phyloP scores from a whole-genome alignment of 1,140 invertebrate genomes.

The Drosophila ironensis region DNA sequence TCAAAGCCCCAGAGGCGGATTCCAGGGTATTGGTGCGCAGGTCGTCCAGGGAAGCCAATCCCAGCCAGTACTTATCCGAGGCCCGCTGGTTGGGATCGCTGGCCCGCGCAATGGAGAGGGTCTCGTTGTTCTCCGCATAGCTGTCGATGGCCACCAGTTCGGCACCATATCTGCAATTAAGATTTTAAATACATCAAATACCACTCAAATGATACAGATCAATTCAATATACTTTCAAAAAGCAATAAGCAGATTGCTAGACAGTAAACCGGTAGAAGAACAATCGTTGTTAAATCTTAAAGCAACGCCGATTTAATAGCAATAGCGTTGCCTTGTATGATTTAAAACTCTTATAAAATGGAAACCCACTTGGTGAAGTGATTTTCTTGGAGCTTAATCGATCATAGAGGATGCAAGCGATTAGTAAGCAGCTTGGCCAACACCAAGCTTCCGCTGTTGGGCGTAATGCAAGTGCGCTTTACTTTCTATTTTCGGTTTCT shows the following conservation, averaged over 20 bases:
- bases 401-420: constrained; percentile 21
- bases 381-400: not conserved
- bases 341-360: not conserved
- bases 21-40: constrained; percentile 95
- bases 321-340: too few species aligned
- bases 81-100: constrained; percentile 84
- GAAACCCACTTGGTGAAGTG: not conserved
- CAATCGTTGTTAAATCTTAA: too few species aligned
- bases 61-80: constrained; percentile 91
- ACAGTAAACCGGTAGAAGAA: too few species aligned
- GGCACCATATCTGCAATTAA: constrained; percentile 91
- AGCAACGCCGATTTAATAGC: too few species aligned
- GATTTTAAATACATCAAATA: not conserved
- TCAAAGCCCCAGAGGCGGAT: constrained; percentile 94
- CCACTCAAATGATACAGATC: too few species aligned
- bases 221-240: too few species aligned
- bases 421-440: constrained; percentile 23
- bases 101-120: constrained; percentile 88
- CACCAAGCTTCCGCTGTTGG: constrained; percentile 38
- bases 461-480: constrained; percentile 58
- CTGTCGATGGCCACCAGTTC: constrained; percentile 94
- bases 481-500: constrained; percentile 66
- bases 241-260: too few species aligned
- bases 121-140: constrained; percentile 95
- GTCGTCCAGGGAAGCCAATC: constrained; percentile 94